These are phyloP conservation scores for Peromyscus leucopus DNA, from an alignment of 2,113 vertebrate species.

Conservation along the genomic window DNA sequence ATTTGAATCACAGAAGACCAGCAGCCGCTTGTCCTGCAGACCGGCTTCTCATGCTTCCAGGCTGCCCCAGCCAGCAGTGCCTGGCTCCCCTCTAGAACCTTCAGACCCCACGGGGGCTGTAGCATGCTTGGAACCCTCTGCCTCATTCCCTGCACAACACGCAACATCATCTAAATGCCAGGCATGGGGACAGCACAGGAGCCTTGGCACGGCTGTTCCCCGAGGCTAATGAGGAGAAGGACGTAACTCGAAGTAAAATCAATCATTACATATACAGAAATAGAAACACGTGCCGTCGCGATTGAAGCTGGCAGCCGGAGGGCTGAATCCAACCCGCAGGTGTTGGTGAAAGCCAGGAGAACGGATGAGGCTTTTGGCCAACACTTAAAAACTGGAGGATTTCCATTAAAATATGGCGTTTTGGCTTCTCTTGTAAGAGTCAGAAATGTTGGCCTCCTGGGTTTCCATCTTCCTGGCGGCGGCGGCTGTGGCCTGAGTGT, in stretches of 20 bases:
- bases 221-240: constrained; percentile 22
- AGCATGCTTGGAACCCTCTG: neutral
- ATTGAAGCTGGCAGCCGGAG: neutral
- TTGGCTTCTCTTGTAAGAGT: constrained; percentile 38
- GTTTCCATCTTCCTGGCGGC: neutral
- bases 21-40: neutral
- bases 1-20: constrained; percentile 11
- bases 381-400: constrained; percentile 64
- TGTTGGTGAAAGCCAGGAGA: constrained; percentile 38
- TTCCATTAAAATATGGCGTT: constrained; percentile 60
- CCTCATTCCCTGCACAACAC: neutral
- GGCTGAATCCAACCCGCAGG: constrained; percentile 48
- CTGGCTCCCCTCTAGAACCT: neutral
- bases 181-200: neutral
- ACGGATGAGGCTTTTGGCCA: neutral
- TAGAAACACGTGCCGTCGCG: neutral
- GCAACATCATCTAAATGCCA: neutral
- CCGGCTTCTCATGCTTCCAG: too few relatives aligned
- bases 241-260: constrained; percentile 52
- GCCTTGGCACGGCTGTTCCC: neutral
- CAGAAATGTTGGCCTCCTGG: neutral
- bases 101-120: neutral
- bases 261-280: constrained; percentile 13
- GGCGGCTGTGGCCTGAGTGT: neutral
- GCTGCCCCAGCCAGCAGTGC: neutral